A percentile compares a stretch with the other conserved stretches of the same genome.
Conservation (phyloP, 1,140 invertebrate species). For the Lucilia sericata region DNA sequence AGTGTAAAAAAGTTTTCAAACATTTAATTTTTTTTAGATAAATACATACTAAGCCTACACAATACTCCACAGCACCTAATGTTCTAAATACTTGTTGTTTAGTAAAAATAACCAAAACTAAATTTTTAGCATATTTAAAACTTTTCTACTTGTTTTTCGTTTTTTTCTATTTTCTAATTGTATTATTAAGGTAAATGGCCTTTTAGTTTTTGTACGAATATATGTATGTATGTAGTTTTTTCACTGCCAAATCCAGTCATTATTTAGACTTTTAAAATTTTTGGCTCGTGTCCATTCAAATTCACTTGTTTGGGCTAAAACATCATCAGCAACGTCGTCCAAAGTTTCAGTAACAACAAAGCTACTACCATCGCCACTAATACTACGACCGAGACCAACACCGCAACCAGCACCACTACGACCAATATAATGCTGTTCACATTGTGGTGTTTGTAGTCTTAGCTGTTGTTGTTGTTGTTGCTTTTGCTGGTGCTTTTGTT, state of each 20-base stretch:
- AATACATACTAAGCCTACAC: too few species aligned
- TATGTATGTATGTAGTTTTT: background rate
- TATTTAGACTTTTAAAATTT: conserved; percentile 45
- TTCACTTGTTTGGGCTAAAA: conserved; percentile 33
- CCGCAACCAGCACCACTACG: background rate
- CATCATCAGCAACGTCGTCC: conserved; percentile 18
- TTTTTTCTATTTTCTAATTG: background rate
- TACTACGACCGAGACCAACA: too few species aligned
- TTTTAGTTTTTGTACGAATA: background rate
- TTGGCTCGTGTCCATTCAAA: conserved; percentile 47
- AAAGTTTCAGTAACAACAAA: background rate
- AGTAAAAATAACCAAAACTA: too few species aligned
- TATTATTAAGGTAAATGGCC: background rate
- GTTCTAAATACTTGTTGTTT: too few species aligned
- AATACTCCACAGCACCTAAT: too few species aligned
- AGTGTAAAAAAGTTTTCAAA: too few species aligned
- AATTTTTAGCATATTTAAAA: too few species aligned
- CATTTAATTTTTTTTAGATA: too few species aligned
- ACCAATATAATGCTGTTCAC: conserved; percentile 41
- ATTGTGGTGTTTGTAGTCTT: conserved; percentile 11
- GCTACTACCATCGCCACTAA: background rate
- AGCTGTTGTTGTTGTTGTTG: conserved; percentile 27
- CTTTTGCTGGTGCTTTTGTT: conserved; percentile 33
- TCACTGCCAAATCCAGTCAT: conserved; percentile 51
- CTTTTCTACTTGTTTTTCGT: background rate